Percentiles rank a stretch among this genome's conserved stretches.
These are phyloP conservation scores for Drosophila multiciliata DNA, from an alignment of 2,888 invertebrate species.

Conservation along the genomic window DNA sequence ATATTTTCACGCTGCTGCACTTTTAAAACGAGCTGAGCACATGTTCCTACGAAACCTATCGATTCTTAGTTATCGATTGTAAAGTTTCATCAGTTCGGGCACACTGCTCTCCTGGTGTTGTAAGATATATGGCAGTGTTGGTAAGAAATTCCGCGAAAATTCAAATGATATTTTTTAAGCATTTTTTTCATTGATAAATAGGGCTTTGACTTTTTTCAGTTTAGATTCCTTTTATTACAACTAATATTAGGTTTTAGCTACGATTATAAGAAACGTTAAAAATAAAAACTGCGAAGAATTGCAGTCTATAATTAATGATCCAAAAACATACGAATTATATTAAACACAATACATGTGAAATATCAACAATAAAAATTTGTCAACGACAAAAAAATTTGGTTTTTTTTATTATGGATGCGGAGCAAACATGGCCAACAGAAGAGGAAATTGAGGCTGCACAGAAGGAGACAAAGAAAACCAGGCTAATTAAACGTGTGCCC, in stretches of 20 bases:
- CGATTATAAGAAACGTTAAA: not conserved
- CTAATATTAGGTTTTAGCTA: not conserved
- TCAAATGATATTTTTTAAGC: not conserved
- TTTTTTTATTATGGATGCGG: conserved; percentile 90
- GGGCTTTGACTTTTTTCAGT: not conserved
- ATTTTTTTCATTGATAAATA: not conserved
- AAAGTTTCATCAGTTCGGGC: not conserved
- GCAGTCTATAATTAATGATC: conserved; percentile 7
- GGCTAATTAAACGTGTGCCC: conserved; percentile 92
- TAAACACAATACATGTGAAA: not conserved
- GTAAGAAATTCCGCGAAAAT: conserved; percentile 7
- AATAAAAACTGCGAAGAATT: conserved; percentile 1
- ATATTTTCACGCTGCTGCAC: conserved; percentile 29
- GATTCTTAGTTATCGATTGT: conserved; percentile 24
- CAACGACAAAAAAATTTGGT: conserved; percentile 55
- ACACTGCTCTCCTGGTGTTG: not conserved
- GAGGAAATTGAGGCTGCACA: conserved; percentile 93
- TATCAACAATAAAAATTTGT: conserved; percentile 48
- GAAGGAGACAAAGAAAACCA: conserved; percentile 86
- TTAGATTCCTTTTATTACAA: not conserved
- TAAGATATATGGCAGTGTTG: not conserved
- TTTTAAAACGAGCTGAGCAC: conserved; percentile 47
- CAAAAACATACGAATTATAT: conserved; percentile 8
- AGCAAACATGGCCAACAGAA: conserved; percentile 98
- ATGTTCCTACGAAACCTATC: conserved; percentile 30